Conservation (phyloP, 2,888 invertebrate species). For the Amiota communis region DNA sequence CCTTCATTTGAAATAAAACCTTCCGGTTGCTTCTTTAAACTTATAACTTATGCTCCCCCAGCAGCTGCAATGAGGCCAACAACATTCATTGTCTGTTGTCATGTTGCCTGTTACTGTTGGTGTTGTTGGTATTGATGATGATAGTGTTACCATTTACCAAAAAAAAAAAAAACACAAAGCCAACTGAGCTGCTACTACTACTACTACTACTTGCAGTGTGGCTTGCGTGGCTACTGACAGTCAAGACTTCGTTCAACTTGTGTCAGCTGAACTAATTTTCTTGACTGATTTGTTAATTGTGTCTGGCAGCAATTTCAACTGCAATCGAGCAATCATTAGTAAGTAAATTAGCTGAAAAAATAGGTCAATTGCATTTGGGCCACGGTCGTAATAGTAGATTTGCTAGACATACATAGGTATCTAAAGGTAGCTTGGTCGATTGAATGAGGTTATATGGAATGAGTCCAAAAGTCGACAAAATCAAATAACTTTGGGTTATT, state of each 20-base stretch:
- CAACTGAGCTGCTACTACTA: too few species aligned
- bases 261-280: conserved; percentile 14
- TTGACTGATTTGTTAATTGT: conserved; percentile 25
- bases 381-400: conserved; percentile 2
- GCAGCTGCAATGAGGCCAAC: too few species aligned
- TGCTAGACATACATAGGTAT: not conserved
- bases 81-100: not conserved
- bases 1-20: conserved; percentile 12
- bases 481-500: too few species aligned
- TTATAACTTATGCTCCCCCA: too few species aligned
- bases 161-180: too few species aligned
- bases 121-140: not conserved
- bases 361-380: conserved; percentile 19
- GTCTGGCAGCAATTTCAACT: conserved; percentile 14
- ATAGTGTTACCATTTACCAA: too few species aligned
- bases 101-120: not conserved
- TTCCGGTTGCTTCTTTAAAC: conserved; percentile 2
- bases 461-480: too few species aligned
- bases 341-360: conserved; percentile 2
- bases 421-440: too few species aligned
- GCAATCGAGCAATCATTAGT: conserved; percentile 11
- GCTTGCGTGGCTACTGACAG: too few species aligned
- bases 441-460: too few species aligned
- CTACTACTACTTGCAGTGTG: too few species aligned
- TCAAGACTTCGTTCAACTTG: not conserved